Percentiles rank a stretch among this genome's conserved stretches.
phyloP scores from a whole-genome alignment of 2,888 invertebrate species.

The Zaprionus lineosus region DNA sequence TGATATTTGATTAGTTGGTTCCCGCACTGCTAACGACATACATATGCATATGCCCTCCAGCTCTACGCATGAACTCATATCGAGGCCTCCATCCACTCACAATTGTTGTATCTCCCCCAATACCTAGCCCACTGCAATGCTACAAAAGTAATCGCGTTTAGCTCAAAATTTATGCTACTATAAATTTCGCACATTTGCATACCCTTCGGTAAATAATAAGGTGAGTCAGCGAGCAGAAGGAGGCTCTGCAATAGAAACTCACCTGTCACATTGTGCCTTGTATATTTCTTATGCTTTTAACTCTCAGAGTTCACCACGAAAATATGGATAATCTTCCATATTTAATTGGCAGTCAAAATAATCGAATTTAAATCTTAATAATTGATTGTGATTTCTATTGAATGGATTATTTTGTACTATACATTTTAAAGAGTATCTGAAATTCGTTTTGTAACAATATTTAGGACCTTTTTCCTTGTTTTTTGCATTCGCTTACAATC shows the following conservation, averaged over 20 bases:
- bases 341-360: too few relatives aligned
- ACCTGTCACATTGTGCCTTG: too few relatives aligned
- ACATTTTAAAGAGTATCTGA: slow-evolving; percentile 2
- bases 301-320: too few relatives aligned
- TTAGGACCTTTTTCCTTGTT: slow-evolving; percentile 21
- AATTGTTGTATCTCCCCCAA: slow-evolving; percentile 1
- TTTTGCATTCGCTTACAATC: slow-evolving; percentile 53
- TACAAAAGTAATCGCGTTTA: slow-evolving; percentile 71
- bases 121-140: slow-evolving; percentile 29
- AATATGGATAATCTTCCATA: too few relatives aligned
- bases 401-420: neutral
- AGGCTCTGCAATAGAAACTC: too few relatives aligned
- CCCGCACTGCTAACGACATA: slow-evolving; percentile 6
- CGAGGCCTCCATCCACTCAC: slow-evolving; percentile 14
- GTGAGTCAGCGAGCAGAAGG: neutral
- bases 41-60: neutral
- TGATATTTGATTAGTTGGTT: slow-evolving; percentile 68
- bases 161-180: slow-evolving; percentile 62
- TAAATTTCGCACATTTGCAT: slow-evolving; percentile 30
- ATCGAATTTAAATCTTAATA: too few relatives aligned
- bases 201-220: slow-evolving; percentile 9
- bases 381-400: too few relatives aligned
- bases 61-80: neutral
- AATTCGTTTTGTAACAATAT: slow-evolving; percentile 11
- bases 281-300: too few relatives aligned